Evolutionary conservation across 2,888 invertebrate species (phyloP).

Genomic region (Tenodera sinensis): DNA sequence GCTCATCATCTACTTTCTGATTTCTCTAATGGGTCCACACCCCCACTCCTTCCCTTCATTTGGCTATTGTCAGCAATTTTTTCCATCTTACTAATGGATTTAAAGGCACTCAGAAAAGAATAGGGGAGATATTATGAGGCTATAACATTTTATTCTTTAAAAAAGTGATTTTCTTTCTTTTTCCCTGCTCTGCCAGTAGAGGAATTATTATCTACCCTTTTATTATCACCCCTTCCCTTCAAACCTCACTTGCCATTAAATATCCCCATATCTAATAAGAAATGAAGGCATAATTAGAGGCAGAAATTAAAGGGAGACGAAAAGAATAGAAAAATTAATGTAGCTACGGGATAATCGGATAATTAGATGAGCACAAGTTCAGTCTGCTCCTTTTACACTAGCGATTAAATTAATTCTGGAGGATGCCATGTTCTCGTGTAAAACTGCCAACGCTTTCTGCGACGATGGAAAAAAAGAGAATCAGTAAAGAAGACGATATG

Average conservation of each 20-base stretch:
- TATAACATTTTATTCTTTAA: constrained; percentile 3
- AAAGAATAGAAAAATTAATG: constrained; percentile 16
- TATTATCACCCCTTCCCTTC: background rate
- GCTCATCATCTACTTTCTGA: background rate
- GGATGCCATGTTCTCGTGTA: background rate
- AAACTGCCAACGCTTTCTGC: background rate
- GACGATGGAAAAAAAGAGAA: too few species aligned
- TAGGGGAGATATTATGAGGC: constrained; percentile 9
- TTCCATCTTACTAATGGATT: constrained; percentile 18
- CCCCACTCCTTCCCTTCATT: background rate
- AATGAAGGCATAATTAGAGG: constrained; percentile 6
- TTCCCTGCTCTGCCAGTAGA: background rate
- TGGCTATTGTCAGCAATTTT: constrained; percentile 22
- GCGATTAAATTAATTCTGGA: background rate
- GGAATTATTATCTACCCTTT: background rate
- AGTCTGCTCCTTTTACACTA: background rate
- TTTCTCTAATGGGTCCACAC: background rate
- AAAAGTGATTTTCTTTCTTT: constrained; percentile 1
- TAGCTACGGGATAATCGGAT: constrained; percentile 2
- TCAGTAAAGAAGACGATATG: too few species aligned
- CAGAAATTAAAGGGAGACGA: background rate
- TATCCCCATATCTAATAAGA: constrained; percentile 5
- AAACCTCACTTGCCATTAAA: constrained; percentile 4
- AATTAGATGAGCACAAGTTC: background rate
- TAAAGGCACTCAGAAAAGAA: constrained; percentile 19